Percentiles rank a stretch among this genome's conserved stretches.
Conservation (phyloP, 2,113 vertebrate genomes). For the Cyphomyrus discorhynchus region DNA sequence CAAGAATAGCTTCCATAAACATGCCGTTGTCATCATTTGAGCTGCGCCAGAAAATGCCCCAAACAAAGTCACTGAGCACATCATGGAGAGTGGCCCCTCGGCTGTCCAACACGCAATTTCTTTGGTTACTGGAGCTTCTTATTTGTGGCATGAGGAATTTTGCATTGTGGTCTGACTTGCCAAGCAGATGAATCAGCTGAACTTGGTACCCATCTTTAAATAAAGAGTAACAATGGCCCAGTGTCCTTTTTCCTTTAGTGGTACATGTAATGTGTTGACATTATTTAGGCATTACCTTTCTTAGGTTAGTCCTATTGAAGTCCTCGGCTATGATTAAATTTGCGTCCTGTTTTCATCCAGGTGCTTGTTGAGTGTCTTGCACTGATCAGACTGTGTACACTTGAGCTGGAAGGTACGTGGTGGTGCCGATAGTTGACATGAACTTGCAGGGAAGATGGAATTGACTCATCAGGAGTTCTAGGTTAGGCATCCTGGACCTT, state of each 20-base stretch:
- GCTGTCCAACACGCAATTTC: neutral
- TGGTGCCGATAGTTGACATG: neutral
- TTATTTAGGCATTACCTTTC: neutral
- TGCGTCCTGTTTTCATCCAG: neutral
- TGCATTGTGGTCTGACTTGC: neutral
- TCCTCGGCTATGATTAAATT: neutral
- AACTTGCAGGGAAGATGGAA: neutral
- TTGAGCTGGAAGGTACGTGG: neutral
- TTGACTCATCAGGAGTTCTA: neutral
- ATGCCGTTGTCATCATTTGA: neutral
- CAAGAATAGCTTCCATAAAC: neutral
- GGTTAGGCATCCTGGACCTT: neutral
- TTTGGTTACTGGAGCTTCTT: neutral
- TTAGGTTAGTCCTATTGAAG: slow-evolving; percentile 10
- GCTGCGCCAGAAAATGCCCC: neutral
- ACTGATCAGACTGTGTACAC: neutral
- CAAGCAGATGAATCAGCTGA: neutral
- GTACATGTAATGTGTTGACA: neutral
- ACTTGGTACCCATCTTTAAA: neutral
- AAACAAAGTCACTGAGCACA: neutral
- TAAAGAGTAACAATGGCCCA: neutral
- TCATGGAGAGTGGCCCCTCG: neutral
- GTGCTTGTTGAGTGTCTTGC: neutral
- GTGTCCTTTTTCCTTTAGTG: neutral
- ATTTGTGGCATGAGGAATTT: neutral